Base-by-base conservation (phyloP, 2,797 vertebrate genomes). In the Bufotes viridis region DNA sequence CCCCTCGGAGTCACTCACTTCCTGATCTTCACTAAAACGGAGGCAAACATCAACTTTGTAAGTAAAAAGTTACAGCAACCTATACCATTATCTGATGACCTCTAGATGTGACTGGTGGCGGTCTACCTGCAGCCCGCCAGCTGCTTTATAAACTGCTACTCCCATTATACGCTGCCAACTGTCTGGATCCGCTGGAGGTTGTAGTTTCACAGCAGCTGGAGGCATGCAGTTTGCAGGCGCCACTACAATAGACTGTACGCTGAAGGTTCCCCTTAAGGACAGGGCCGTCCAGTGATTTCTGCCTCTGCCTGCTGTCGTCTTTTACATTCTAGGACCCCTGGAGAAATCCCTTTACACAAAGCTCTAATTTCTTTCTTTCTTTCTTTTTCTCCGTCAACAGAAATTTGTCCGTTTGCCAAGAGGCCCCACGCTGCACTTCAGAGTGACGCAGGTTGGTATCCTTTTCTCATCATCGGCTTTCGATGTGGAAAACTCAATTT, bases 1-100 rank as follows among this genome's bases (percentile, higher is more conserved):
- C 97, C 98, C 0, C 92, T 99, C 6, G 98, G 98, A 29, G 95
- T 98, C 74, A 97, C 97, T 0, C 98, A 99, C 84, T 98, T 99
- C 85, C 90, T 97, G 61, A 95, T 98, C 26, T 96, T 99, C 91
- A 96, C 94, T 84, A 98, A 97, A 93, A 97, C 96, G 0, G 87
- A 93, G 2, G 90, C 57, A 85, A 93, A 84, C 18, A 60, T 99
- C 65, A 98, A 96, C 75, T 93, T 99, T 92, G 98, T 99, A 88
- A 96, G 96, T 92, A 26, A 0, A 63, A 9, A 63, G 53, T 11
- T 13, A 14, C 53, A 55, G 53, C 10, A 55, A 55, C 53, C 53
- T 1, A 42, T 7, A 42, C 42, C 42, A 42, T 42, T 42, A 6
- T 5, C 42, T 42, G 2, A 42, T 42, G 42, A 7, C 42, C 42